Evolutionary conservation across 2,888 invertebrate genomes (phyloP).

Genomic region (Lasioglossum calceatum): DNA sequence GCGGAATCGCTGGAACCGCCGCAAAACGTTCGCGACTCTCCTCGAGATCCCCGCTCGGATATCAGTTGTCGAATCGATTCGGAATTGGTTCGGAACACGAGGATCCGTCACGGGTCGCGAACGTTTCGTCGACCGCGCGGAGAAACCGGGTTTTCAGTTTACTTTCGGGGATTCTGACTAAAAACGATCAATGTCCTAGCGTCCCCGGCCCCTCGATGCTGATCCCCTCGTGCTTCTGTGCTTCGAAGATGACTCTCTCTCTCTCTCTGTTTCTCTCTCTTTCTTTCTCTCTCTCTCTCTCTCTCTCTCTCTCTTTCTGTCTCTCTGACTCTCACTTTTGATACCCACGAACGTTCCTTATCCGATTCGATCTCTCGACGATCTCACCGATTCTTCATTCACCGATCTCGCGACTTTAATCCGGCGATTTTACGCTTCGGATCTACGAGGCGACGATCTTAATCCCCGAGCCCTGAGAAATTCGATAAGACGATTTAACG

Average conservation of each 20-base stretch:
- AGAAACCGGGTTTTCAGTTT: slow-evolving; percentile 41
- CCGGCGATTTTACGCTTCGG: background rate
- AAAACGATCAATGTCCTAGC: slow-evolving; percentile 59
- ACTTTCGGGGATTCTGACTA: slow-evolving; percentile 39
- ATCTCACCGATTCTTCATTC: background rate
- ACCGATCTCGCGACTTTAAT: background rate
- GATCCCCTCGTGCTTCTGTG: slow-evolving; percentile 66
- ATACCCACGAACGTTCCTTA: slow-evolving; percentile 9
- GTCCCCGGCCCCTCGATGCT: slow-evolving; percentile 54
- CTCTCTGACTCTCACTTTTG: background rate
- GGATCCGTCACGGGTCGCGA: slow-evolving; percentile 37
- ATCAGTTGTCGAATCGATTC: background rate
- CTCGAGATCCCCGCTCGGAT: background rate
- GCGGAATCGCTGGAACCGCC: background rate
- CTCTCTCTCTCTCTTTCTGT: background rate
- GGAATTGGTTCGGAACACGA: background rate
- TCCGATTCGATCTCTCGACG: slow-evolving; percentile 27
- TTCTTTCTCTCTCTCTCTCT: background rate
- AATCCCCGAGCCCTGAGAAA: background rate
- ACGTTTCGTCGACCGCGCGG: slow-evolving; percentile 46
- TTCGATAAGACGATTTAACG: background rate
- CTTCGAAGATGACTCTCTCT: slow-evolving; percentile 59
- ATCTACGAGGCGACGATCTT: background rate
- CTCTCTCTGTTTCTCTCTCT: background rate
- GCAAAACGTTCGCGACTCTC: background rate